phyloP scores from a whole-genome alignment of 2,888 invertebrate species.

The Tiliacea aurago region DNA sequence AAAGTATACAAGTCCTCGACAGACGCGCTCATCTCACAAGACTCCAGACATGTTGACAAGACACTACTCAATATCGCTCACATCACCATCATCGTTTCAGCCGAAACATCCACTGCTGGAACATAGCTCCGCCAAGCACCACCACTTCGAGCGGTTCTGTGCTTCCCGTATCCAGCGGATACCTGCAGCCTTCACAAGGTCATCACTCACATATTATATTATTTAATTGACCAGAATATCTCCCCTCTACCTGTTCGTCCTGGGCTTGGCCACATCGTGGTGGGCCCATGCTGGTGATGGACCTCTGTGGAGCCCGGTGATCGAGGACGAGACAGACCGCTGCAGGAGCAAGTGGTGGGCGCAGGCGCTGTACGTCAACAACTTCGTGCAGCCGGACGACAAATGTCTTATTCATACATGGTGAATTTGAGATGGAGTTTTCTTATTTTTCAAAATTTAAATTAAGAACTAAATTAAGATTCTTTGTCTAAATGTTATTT shows the following conservation, averaged over 20 bases:
- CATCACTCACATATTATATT: no score
- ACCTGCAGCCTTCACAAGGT: no score
- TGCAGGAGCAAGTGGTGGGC: slow-evolving; percentile 79
- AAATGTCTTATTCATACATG: slow-evolving; percentile 80
- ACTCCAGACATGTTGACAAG: no score
- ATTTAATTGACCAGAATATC: slow-evolving; percentile 68
- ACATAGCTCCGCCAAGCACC: no score
- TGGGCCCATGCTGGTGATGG: slow-evolving; percentile 74
- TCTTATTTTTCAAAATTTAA: background rate
- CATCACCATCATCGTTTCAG: no score
- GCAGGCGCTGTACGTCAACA: slow-evolving; percentile 77
- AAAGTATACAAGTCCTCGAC: no score
- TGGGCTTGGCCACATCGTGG: slow-evolving; percentile 77
- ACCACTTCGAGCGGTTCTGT: no score
- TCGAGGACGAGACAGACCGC: slow-evolving; percentile 67
- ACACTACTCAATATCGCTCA: background rate
- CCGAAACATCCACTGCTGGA: no score
- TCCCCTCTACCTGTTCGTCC: slow-evolving; percentile 75
- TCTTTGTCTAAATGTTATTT: no score
- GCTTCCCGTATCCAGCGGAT: no score
- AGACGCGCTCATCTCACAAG: no score
- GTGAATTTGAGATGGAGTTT: slow-evolving; percentile 63
- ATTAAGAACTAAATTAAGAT: no score
- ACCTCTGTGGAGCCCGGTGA: slow-evolving; percentile 75
- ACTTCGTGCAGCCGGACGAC: slow-evolving; percentile 73